Base-by-base conservation (phyloP, 1,140 invertebrate species). In the Heliconius melpomene region DNA sequence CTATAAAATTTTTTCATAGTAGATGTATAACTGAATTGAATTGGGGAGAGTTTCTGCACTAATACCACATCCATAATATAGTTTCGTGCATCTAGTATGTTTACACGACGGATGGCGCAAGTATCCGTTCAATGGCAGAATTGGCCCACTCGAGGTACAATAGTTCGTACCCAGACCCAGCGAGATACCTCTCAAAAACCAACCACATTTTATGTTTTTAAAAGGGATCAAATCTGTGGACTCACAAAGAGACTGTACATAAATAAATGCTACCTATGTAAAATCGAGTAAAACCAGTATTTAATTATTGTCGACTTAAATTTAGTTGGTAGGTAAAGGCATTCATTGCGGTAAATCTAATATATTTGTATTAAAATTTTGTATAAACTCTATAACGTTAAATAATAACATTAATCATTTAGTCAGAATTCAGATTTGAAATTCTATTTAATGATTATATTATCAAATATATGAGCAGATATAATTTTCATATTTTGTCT, bases 141-240 rank as follows among this genome's bases (percentile, higher is more conserved):
- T 93, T 92, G 90, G 90, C 89, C 92, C 89, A 92, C 92, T 92
- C 73, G 83, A 93, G 50, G 46, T 77, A 91, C 88, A 93, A 92
- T 88, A 77, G 83, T 74, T 80, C 79, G 77, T 83, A 32, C 32
- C 32, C 32, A 32, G 32, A 80, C 84, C 83, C 83, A 80, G 85
- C 86, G 84, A 88, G 89, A 89, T 88, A 88, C 82, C 87, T 86
- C 89, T 89, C 83, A 79, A 82, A 77, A 77, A 36, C 84, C 83
- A 80, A 85, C 85, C 86, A 85, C 88, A 88, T 89, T 82, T 79
- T 86, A 86, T 86, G 78, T 74, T 85, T 84, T 82, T 79, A 79
- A 74, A 82, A 81, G 71, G 71, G 71, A 72, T 66, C 60, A 66
- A 3, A 3, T 66, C 60, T 29, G 1, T 57, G 9, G 7, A 57